phyloP scores from a whole-genome alignment of 1,140 invertebrate genomes.

The Druon quercuslanigerum region DNA sequence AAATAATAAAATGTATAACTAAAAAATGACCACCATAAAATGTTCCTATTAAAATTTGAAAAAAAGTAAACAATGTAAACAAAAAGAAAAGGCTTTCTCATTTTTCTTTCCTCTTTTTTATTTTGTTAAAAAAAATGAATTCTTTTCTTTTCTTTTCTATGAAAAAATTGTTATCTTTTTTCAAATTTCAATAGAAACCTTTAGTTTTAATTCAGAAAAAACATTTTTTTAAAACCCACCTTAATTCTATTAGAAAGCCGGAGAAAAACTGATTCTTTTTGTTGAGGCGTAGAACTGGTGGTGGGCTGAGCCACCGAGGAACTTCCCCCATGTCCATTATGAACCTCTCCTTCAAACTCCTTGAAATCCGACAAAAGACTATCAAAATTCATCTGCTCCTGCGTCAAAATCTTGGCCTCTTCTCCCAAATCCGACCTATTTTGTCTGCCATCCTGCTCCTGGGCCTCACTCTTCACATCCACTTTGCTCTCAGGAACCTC shows the following conservation, averaged over 20 bases:
- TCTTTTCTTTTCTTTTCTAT: too few relatives aligned
- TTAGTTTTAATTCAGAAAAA: too few relatives aligned
- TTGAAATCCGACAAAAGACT: slow-evolving; percentile 75
- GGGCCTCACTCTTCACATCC: slow-evolving; percentile 37
- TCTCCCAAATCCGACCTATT: slow-evolving; percentile 42
- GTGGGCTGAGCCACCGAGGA: slow-evolving; percentile 58
- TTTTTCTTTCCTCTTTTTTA: too few relatives aligned
- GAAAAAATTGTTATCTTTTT: too few relatives aligned
- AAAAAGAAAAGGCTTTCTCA: too few relatives aligned
- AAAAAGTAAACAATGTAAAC: too few relatives aligned
- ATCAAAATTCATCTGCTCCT: slow-evolving; percentile 71
- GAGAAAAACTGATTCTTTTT: slow-evolving; percentile 96
- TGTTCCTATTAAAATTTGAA: too few relatives aligned
- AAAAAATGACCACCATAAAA: too few relatives aligned
- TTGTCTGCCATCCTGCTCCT: slow-evolving; percentile 37
- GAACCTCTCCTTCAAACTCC: slow-evolving; percentile 67
- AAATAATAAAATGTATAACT: too few relatives aligned
- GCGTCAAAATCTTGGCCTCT: slow-evolving; percentile 57
- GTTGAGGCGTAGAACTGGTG: slow-evolving; percentile 71
- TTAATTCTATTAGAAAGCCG: slow-evolving; percentile 96
- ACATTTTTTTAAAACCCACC: slow-evolving; percentile 74
- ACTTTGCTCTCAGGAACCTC: slow-evolving; percentile 33
- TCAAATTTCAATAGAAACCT: neutral
- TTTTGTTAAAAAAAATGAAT: too few relatives aligned
- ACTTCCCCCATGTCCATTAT: slow-evolving; percentile 55